Percentiles rank a stretch among this genome's conserved stretches.
phyloP scores from a whole-genome alignment of 1,140 invertebrate genomes.

The Micrasema minimum region DNA sequence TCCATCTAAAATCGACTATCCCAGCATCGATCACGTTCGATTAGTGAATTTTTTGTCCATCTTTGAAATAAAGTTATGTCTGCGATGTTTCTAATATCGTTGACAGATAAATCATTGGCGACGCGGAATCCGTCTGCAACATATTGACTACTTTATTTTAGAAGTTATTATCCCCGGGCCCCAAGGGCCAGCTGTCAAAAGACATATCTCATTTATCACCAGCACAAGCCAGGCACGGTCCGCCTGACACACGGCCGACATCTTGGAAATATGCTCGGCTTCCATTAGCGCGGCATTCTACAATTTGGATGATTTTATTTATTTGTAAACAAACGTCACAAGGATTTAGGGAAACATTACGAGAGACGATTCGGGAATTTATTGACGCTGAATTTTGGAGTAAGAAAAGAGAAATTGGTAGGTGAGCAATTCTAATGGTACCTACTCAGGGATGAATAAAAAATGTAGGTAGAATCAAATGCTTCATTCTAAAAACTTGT shows the following conservation, averaged over 20 bases:
- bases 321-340: neutral
- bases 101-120: too few species aligned
- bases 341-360: neutral
- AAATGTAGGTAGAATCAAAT: too few species aligned
- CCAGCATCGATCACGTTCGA: too few species aligned
- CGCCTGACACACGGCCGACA: neutral
- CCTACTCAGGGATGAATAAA: too few species aligned
- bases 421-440: neutral
- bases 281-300: constrained; percentile 4
- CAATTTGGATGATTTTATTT: neutral
- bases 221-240: neutral
- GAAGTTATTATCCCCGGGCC: neutral
- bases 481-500: too few species aligned
- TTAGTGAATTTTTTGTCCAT: too few species aligned
- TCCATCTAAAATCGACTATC: too few species aligned
- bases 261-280: constrained; percentile 2
- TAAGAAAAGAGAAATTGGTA: neutral
- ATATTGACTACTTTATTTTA: too few species aligned
- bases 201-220: constrained; percentile 14
- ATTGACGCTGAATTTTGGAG: neutral
- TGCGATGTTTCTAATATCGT: too few species aligned
- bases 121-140: too few species aligned
- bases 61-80: neutral
- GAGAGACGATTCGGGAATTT: neutral
- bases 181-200: constrained; percentile 29